Evolutionary conservation across 2,113 vertebrate species (phyloP), one percentile per base, ranked within the genome.

Genomic region (Pterocles orientalis): DNA sequence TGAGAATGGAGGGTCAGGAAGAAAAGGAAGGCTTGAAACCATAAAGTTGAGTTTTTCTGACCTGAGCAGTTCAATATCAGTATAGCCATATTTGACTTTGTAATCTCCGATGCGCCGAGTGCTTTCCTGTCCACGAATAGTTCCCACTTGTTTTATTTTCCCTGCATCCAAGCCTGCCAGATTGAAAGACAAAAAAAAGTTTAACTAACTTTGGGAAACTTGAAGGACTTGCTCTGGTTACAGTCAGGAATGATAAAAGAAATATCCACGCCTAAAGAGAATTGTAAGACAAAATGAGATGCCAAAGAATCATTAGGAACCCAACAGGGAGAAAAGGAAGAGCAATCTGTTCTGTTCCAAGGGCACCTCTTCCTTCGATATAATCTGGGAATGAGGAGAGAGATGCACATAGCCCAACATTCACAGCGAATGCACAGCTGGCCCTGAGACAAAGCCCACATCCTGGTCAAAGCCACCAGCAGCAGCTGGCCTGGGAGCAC

Each of bases 81-180:
- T 98, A 97, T 99, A 99, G 98, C 98, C 98, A 0, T 99, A 99
- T 88, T 99, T 99, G 90, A 99, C 99, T 94, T 98, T 97, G 97
- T 99, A 99, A 95, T 99, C 99, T 73, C 99, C 99, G 14, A 99
- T 99, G 79, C 99, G 98, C 77, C 99, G 98, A 83, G 99, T 99
- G 97, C 99, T 99, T 96, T 98, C 99, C 97, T 99, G 99, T 43
- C 99, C 99, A 12, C 98, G 98, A 64, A 99, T 98, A 94, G 98
- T 95, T 25, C 99, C 99, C 10, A 98, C 98, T 95, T 99, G 99
- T 88, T 99, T 98, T 91, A 99, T 98, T 25, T 99, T 99, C 34
- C 98, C 97, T 19, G 98, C 95, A 45, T 99, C 99, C 98, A 99
- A 96, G 57, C 99, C 99, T 99, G 94, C 14, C 92, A 92, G 71